These are phyloP conservation scores for Ophiothrix spiculata DNA, from an alignment of 35 echinoderm and acorn worm genomes.

Conservation along the genomic window DNA sequence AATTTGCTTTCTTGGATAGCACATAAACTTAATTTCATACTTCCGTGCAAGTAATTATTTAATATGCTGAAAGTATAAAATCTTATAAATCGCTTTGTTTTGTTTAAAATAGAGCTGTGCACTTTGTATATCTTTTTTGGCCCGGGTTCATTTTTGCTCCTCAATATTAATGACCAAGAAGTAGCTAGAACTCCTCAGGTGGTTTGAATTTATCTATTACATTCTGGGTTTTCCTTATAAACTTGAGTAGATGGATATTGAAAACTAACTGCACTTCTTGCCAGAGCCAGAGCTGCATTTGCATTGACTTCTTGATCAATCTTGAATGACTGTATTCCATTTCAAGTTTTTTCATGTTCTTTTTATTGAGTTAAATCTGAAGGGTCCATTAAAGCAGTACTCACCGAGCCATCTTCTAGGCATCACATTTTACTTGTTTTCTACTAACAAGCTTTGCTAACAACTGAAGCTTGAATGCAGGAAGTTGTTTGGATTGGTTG, in stretches of 20 bases:
- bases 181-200: not conserved
- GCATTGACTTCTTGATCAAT: too few species aligned
- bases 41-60: too few species aligned
- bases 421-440: not conserved
- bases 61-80: too few species aligned
- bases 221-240: too few species aligned
- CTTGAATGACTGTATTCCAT: not conserved
- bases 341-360: not conserved
- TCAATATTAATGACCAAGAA: not conserved
- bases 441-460: not conserved
- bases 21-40: too few species aligned
- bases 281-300: not conserved
- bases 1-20: too few species aligned
- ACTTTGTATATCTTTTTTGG: too few species aligned
- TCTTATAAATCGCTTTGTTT: too few species aligned
- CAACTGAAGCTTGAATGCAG: not conserved
- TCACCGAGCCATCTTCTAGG: not conserved
- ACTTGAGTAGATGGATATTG: not conserved
- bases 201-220: too few species aligned
- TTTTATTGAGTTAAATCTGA: not conserved
- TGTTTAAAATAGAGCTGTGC: too few species aligned
- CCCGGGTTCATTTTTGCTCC: too few species aligned
- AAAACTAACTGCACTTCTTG: not conserved
- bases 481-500: slow-evolving; percentile 44
- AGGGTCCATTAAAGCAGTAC: not conserved